Conservation (phyloP, 2,113 vertebrate species). For the Channa maculata region DNA sequence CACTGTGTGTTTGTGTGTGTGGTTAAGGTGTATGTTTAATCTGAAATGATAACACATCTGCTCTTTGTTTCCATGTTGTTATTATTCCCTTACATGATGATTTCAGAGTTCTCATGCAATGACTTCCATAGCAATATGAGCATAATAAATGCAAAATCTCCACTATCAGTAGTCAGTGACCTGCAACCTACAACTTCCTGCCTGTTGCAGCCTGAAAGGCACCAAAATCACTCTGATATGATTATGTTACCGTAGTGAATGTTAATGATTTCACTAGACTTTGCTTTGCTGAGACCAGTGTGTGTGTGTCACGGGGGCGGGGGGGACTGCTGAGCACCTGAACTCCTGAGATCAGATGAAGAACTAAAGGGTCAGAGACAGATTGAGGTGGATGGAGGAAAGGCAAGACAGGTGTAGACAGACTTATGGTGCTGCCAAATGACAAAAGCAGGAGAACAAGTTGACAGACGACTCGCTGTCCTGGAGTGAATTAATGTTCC, state of each 20-base stretch:
- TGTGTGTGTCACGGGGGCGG: conserved; percentile 11
- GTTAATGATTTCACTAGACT: conserved; percentile 42
- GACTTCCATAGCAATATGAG: neutral
- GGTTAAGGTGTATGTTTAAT: neutral
- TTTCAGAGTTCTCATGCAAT: neutral
- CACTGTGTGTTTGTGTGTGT: no score
- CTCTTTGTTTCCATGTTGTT: conserved; percentile 14
- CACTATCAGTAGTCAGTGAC: conserved; percentile 21
- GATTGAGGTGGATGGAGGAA: conserved; percentile 13
- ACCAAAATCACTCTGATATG: conserved; percentile 35
- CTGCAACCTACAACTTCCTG: conserved; percentile 21
- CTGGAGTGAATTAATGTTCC: conserved; percentile 64
- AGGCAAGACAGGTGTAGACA: conserved; percentile 15
- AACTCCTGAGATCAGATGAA: conserved; percentile 48
- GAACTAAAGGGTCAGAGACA: conserved; percentile 44
- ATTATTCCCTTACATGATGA: no score
- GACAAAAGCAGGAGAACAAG: conserved; percentile 39
- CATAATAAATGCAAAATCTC: conserved; percentile 32
- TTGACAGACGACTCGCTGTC: conserved; percentile 51
- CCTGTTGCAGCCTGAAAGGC: conserved; percentile 43
- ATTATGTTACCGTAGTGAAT: conserved; percentile 64
- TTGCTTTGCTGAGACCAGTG: conserved; percentile 35
- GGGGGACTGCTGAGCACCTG: neutral
- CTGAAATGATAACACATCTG: neutral
- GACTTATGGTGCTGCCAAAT: conserved; percentile 39